These are phyloP conservation scores for Zaprionus lachaisei DNA, from an alignment of 1,140 invertebrate species.

Conservation along the genomic window DNA sequence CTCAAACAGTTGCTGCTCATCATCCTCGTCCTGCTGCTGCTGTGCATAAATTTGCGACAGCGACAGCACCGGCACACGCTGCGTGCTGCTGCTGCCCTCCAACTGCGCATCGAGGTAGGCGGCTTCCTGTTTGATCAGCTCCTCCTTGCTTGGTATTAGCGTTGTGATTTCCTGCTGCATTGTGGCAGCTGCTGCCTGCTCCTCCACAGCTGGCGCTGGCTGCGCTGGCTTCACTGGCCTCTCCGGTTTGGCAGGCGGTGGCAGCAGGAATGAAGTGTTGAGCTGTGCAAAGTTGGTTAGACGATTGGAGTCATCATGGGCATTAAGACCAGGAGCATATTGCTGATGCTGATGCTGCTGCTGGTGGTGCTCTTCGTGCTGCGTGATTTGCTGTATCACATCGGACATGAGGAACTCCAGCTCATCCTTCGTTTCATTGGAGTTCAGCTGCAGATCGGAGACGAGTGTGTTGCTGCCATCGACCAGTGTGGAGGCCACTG, in stretches of 20 bases:
- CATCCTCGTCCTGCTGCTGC: constrained; percentile 70
- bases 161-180: constrained; percentile 38
- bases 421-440: constrained; percentile 78
- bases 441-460: constrained; percentile 61
- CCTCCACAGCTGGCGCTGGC: neutral
- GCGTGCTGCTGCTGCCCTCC: constrained; percentile 55
- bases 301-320: constrained; percentile 52
- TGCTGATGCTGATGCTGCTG: constrained; percentile 5
- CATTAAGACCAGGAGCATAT: too few relatives aligned
- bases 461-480: constrained; percentile 66
- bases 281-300: constrained; percentile 72
- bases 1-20: constrained; percentile 64
- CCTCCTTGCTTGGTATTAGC: constrained; percentile 45
- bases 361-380: constrained; percentile 25
- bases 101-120: constrained; percentile 30
- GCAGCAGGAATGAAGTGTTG: constrained; percentile 69
- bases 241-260: constrained; percentile 37
- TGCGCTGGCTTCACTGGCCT: constrained; percentile 11
- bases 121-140: constrained; percentile 51
- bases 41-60: constrained; percentile 77
- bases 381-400: constrained; percentile 76
- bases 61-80: constrained; percentile 60
- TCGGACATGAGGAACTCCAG: constrained; percentile 77
- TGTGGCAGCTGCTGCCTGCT: constrained; percentile 9
- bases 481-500: constrained; percentile 82